Evolutionary conservation across 2,888 invertebrate genomes (phyloP), one percentile per base, ranked within the genome.

Genomic region (Leptopilina drosophilae): DNA sequence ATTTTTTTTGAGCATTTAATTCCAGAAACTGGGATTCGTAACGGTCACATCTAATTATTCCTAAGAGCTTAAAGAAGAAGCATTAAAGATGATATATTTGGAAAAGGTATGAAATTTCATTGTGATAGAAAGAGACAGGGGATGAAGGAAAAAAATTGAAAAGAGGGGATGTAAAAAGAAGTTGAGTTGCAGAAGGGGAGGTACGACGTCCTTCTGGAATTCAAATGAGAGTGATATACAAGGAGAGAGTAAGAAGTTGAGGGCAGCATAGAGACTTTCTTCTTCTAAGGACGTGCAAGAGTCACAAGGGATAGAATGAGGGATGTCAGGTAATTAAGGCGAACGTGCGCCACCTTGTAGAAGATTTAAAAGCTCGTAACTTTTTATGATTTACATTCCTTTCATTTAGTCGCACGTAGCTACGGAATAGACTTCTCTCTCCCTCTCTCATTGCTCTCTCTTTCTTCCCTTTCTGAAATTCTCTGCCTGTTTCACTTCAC

Each of bases 281-380:
- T 11, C 49, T 49, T 8, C 49, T 12, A 49, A n/a, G n/a, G 73
- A 73, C 73, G 56, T 26, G 80, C 83, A 79, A 79, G 80, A 53
- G 73, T 81, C 82, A 82, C 81, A 83, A 82, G 86, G 82, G 82
- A 73, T 77, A 87, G 87, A 88, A 90, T 89, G 88, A 90, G 90
- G 88, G 89, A 90, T 90, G 90, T 89, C 89, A 90, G 90, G 90
- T 90, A 90, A 90, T 90, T 90, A 90, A 90, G 89, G 90, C 89
- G 90, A 91, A 90, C 90, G 91, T 90, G 90, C 90, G 88, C 89
- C 90, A 90, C 90, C 91, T 91, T 91, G 91, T 89, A 90, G 90
- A 89, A 91, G 91, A 91, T 91, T 91, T 91, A 91, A 91, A 91
- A 91, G 91, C 90, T 91, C 91, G 91, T 91, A 91, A 91, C 91